These are phyloP conservation scores for Erpornis zantholeuca DNA, from an alignment of 2,113 vertebrate species.

Conservation along the genomic window DNA sequence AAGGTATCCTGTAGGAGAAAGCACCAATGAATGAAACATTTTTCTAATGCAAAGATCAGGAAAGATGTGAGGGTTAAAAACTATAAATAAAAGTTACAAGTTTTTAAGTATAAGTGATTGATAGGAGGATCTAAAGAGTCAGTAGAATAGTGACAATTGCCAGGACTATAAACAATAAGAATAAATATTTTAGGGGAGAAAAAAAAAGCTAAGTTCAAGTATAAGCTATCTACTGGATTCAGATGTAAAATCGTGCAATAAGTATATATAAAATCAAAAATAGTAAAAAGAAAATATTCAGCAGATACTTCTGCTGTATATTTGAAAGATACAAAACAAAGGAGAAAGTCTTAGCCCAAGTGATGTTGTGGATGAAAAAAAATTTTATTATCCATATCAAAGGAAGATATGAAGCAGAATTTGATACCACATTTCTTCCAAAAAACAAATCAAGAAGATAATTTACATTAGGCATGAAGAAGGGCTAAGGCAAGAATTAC, in stretches of 20 bases:
- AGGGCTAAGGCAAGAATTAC: not conserved
- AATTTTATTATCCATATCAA: not conserved
- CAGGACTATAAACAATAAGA: not conserved
- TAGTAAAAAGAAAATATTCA: not conserved
- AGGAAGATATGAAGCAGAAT: not conserved
- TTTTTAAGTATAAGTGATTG: not conserved
- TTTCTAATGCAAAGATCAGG: not conserved
- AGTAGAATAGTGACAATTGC: not conserved
- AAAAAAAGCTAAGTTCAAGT: not conserved
- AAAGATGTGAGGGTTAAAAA: not conserved
- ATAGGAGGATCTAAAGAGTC: not conserved
- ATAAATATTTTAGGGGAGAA: not conserved
- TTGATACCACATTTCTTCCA: not conserved
- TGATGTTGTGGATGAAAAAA: not conserved
- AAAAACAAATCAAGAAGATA: not conserved
- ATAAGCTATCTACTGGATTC: not conserved
- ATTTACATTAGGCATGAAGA: not conserved
- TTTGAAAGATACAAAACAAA: not conserved
- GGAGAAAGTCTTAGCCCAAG: not conserved
- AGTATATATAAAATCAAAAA: not conserved
- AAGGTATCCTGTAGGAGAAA: not conserved
- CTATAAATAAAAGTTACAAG: not conserved
- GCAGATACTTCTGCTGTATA: not conserved
- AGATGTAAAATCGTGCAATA: not conserved
- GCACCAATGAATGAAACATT: not conserved